Base-by-base conservation (phyloP, 2,797 vertebrate genomes). In the Fistularia commersonii region DNA sequence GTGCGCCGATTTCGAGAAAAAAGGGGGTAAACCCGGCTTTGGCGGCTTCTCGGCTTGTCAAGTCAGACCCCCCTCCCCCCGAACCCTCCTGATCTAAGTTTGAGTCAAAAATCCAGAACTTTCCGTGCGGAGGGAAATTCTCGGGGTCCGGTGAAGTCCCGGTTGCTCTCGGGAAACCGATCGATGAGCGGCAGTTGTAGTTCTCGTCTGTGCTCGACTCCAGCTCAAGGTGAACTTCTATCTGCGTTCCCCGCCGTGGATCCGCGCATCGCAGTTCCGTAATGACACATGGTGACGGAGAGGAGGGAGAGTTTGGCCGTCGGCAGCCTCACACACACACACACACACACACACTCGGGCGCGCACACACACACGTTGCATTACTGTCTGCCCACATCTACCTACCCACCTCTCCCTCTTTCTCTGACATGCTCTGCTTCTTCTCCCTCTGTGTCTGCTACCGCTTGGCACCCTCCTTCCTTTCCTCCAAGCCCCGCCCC, bases 201-300 rank as follows among this genome's bases (percentile, higher is more conserved):
- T 48, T 56, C 64, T 53, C 39, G 52, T 32, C 51, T 48, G 39
- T 34, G 41, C 34, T 33, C 2, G 73, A 59, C 57, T 77, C 61
- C 44, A 45, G 73, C 72, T 86, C 80, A 83, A 84, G 82, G 81
- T 86, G 79, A 84, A 80, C 67, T 70, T 68, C 56, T 78, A 64
- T 77, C 77, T 82, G 77, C 80, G 67, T 64, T 42, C 45, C 53
- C 61, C 50, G 61, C 58, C 52, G 56, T 54, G 51, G 61, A 55
- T 57, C 63, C 61, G 64, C 39, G 45, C 63, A 53, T 54, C 53
- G 50, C 2, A 8, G 72, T 70, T 73, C 67, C 80, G 58, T 35
- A 56, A 42, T 56, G 57, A 45, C 58, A 41, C 41, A 13, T 48
- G 43, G 54, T 54, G 48, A 54, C 41, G 14, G 56, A 66, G 56